Conservation (phyloP, 2,888 invertebrate species). For the Ormyrus rosae region DNA sequence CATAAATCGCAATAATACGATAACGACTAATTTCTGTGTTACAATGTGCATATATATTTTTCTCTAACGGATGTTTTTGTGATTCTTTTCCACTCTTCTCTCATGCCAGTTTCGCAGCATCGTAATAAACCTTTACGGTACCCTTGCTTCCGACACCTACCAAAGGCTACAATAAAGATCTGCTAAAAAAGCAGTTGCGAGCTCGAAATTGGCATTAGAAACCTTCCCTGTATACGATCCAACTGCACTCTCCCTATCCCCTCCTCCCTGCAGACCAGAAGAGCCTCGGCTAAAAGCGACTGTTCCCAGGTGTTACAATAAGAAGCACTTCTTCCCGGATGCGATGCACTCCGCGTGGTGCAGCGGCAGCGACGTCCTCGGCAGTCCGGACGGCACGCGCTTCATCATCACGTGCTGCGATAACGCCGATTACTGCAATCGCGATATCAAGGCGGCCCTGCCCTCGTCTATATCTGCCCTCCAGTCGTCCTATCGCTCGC, state of each 20-base stretch:
- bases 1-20: background rate
- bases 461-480: slow-evolving; percentile 64
- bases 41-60: slow-evolving; percentile 4
- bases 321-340: slow-evolving; percentile 72
- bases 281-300: slow-evolving; percentile 48
- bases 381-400: slow-evolving; percentile 77
- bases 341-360: slow-evolving; percentile 72
- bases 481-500: slow-evolving; percentile 66
- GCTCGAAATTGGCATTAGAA: too few relatives aligned
- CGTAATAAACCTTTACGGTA: background rate
- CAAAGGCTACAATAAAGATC: too few relatives aligned
- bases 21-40: slow-evolving; percentile 25
- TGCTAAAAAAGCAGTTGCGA: too few relatives aligned
- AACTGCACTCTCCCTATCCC: too few relatives aligned
- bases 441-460: slow-evolving; percentile 80
- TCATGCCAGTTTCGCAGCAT: slow-evolving; percentile 2
- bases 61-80: slow-evolving; percentile 1
- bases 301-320: slow-evolving; percentile 73
- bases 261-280: background rate
- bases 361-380: slow-evolving; percentile 67
- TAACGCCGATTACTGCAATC: slow-evolving; percentile 85
- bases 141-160: too few relatives aligned
- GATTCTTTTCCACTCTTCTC: background rate
- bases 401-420: slow-evolving; percentile 89
- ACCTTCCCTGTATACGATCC: too few relatives aligned